Conservation (phyloP, 1,140 invertebrate genomes). For the Papilio polytes region DNA sequence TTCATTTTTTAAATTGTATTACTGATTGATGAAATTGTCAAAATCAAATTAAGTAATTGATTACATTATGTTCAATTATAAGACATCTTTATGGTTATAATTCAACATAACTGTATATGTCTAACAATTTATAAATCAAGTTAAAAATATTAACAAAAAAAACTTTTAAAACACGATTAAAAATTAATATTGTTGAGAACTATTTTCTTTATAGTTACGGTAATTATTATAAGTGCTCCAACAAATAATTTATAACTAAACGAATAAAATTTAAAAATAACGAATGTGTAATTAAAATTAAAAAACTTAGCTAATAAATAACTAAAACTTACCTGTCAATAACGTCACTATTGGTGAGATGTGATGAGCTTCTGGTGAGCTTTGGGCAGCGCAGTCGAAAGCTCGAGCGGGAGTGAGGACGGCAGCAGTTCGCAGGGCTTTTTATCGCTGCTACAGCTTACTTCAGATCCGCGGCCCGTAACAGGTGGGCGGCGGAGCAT, state of each 20-base stretch:
- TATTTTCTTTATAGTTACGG: too few species aligned
- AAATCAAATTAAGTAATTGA: too few species aligned
- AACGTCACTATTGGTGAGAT: background rate
- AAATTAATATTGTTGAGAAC: too few species aligned
- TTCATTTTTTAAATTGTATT: too few species aligned
- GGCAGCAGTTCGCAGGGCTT: conserved; percentile 2
- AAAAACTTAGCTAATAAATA: background rate
- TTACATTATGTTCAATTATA: too few species aligned
- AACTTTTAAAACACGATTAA: too few species aligned
- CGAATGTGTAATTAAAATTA: background rate
- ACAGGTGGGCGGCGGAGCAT: conserved; percentile 48
- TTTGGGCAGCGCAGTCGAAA: conserved; percentile 3
- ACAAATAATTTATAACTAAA: background rate
- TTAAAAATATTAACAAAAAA: too few species aligned
- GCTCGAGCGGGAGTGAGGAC: conserved; percentile 24
- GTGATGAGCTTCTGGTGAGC: background rate
- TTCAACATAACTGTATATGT: too few species aligned
- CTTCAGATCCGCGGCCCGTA: conserved; percentile 32
- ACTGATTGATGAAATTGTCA: too few species aligned
- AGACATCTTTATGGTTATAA: too few species aligned
- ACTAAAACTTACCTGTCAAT: background rate
- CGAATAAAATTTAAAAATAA: background rate
- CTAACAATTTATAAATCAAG: too few species aligned
- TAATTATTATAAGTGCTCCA: background rate
- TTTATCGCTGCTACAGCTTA: conserved; percentile 39